phyloP scores from a whole-genome alignment of 2,113 vertebrate genomes.

The Chlorodrepanis virens region DNA sequence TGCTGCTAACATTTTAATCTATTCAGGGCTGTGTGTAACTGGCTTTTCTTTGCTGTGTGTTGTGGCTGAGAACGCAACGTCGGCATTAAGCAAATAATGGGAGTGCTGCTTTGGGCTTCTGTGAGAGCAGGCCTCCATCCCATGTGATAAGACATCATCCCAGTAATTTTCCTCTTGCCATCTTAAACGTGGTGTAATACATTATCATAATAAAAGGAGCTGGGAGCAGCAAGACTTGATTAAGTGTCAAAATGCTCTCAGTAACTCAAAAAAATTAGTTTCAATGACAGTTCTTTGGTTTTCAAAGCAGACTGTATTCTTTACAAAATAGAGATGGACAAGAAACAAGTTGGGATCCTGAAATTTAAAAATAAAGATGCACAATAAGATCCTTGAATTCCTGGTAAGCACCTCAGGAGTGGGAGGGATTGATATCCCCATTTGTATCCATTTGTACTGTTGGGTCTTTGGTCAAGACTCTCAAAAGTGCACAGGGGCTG shows the following conservation, averaged over 20 bases:
- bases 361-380: not conserved
- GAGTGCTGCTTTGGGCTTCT: not conserved
- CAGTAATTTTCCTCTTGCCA: conserved; percentile 14
- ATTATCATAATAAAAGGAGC: conserved; percentile 43
- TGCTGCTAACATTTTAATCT: not conserved
- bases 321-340: not conserved
- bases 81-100: not conserved
- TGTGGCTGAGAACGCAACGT: not conserved
- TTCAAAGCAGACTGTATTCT: not conserved
- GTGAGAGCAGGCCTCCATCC: not conserved
- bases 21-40: not conserved
- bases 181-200: not conserved
- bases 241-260: conserved; percentile 10
- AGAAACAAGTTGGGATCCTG: not conserved
- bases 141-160: not conserved
- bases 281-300: not conserved
- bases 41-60: not conserved
- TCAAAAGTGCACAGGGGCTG: not conserved
- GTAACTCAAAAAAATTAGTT: not conserved
- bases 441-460: not conserved
- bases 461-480: not conserved
- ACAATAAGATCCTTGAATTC: not conserved
- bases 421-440: not conserved
- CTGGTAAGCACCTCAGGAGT: accelerated
- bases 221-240: not conserved